A percentile compares a stretch with the other conserved stretches of the same genome.
Conservation (phyloP, 1,140 invertebrate species). For the Eumaeus atala region DNA sequence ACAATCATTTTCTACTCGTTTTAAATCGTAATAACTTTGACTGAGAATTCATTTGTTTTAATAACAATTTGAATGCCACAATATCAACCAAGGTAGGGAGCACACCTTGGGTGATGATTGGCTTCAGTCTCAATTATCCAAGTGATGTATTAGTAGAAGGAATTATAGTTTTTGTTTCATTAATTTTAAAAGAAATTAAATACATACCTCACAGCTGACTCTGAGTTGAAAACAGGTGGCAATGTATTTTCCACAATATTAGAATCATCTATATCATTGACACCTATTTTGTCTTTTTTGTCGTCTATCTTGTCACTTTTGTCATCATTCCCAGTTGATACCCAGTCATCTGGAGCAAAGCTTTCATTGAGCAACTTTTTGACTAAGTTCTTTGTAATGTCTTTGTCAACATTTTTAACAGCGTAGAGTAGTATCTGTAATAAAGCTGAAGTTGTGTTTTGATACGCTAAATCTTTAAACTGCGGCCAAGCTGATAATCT, state of each 20-base stretch:
- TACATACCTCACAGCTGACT: constrained; percentile 71
- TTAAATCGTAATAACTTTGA: no score
- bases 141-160: no score
- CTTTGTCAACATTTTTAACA: constrained; percentile 76
- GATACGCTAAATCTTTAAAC: constrained; percentile 80
- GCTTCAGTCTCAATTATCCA: no score
- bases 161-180: no score
- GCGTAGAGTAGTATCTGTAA: constrained; percentile 80
- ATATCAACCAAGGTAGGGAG: no score
- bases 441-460: constrained; percentile 82
- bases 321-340: constrained; percentile 41
- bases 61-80: no score
- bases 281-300: constrained; percentile 51
- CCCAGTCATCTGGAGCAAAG: constrained; percentile 72
- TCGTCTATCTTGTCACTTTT: constrained; percentile 52
- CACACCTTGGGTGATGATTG: no score
- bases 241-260: constrained; percentile 29
- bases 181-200: not conserved
- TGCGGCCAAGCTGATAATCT: constrained; percentile 82
- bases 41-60: no score
- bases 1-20: no score
- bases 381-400: constrained; percentile 75
- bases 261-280: constrained; percentile 17
- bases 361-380: constrained; percentile 77
- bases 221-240: constrained; percentile 76